A percentile compares a stretch with the other conserved stretches of the same genome.
These are phyloP conservation scores for Rhinoptilus africanus DNA, from an alignment of 2,113 vertebrate genomes.

Conservation along the genomic window DNA sequence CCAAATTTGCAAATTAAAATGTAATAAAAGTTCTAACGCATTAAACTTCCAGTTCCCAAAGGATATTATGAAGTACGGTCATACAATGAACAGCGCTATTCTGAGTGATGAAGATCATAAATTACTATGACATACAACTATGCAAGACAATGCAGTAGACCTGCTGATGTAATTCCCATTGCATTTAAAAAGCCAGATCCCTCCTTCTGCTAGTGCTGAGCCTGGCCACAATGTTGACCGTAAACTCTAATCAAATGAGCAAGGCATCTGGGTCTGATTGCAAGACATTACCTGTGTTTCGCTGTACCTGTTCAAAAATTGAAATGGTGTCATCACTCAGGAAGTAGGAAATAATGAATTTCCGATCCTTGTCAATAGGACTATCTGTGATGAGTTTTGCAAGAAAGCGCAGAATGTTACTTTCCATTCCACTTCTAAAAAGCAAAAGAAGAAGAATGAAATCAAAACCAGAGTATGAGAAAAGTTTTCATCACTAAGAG, in stretches of 20 bases:
- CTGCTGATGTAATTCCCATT: background rate
- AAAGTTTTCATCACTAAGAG: background rate
- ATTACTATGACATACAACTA: background rate
- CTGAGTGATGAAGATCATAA: background rate
- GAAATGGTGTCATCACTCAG: conserved; percentile 85
- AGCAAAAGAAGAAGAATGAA: background rate
- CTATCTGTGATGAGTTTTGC: conserved; percentile 77
- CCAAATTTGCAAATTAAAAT: conserved; percentile 34
- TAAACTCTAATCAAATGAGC: background rate
- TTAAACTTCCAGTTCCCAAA: background rate
- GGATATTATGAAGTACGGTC: background rate
- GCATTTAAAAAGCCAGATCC: background rate
- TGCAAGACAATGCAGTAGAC: background rate
- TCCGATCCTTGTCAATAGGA: conserved; percentile 69
- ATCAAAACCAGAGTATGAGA: background rate
- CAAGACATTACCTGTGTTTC: conserved; percentile 82
- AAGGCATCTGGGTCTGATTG: background rate
- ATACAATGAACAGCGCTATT: background rate
- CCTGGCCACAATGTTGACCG: background rate
- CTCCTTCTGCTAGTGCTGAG: background rate
- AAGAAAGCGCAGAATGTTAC: conserved; percentile 79
- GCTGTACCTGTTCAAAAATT: conserved; percentile 79
- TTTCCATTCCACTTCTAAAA: conserved; percentile 77
- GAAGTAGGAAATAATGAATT: conserved; percentile 85
- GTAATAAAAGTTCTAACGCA: background rate